Evolutionary conservation across 1,140 invertebrate species (phyloP), one percentile per base, ranked within the genome.

Genomic region (Vanessa tameamea): DNA sequence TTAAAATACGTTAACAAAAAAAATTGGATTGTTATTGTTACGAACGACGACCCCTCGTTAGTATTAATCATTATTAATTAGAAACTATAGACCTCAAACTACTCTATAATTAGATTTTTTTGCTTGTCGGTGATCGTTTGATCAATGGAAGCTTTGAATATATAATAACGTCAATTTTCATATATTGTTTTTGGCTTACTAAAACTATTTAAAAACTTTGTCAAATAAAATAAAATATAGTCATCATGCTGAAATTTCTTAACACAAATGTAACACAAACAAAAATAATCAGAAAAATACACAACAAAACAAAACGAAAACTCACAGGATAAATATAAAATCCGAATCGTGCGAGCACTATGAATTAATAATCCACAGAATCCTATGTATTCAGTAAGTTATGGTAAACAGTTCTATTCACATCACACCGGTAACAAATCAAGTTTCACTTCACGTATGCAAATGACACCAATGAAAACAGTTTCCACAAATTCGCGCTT

Each of bases 401-500:
- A 75, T 61, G 47, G 51, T 77, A 81, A 77, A 80, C 76, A 77
- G 78, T 80, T 78, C 69, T 78, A 75, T 73, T 81, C 85, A 91
- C 87, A 91, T 85, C 85, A 83, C 87, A 83, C 76, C 72, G 70
- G 75, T 80, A 83, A 78, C 73, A 79, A 86, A 82, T 82, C 77
- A 84, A 89, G 81, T 87, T 87, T 85, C 87, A 92, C 88, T 89
- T 83, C 84, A 86, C 82, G 80, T 84, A 87, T 88, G 82, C 75
- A 87, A 86, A 86, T 84, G 80, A 83, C 82, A 87, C 84, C 68
- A 82, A 87, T 82, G 83, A 85, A 84, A 88, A 89, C 86, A 81
- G 83, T 87, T 86, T 87, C 76, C 86, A 89, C 84, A 82, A 84
- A 82, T 78, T 80, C 87, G 87, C 86, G 87, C 59, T 77, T 75